Percentiles rank a stretch among this genome's conserved stretches.
These are phyloP conservation scores for Leptopterna dolabrata DNA, from an alignment of 2,888 invertebrate genomes.

Conservation along the genomic window DNA sequence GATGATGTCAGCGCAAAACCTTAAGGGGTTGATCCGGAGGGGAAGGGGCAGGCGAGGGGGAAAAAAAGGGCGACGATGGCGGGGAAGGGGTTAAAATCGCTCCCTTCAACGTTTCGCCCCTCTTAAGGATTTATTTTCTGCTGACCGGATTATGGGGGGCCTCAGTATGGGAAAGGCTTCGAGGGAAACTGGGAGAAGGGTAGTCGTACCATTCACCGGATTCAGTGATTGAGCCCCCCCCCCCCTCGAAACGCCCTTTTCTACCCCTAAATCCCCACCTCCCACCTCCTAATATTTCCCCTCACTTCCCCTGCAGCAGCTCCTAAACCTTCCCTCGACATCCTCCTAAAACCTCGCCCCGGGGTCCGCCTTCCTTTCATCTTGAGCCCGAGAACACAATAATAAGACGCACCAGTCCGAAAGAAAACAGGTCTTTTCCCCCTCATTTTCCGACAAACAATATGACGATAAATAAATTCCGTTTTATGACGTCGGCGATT, in stretches of 20 bases:
- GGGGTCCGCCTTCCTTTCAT: background rate
- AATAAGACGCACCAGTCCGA: background rate
- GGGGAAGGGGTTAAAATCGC: background rate
- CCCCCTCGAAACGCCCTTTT: background rate
- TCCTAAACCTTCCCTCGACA: background rate
- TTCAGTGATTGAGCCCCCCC: background rate
- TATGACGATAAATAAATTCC: background rate
- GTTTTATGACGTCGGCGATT: conserved; percentile 3
- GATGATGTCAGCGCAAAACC: conserved; percentile 2
- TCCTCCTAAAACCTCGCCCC: background rate
- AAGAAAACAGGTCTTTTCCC: background rate
- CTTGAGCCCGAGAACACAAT: background rate
- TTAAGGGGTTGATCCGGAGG: background rate
- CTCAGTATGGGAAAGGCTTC: background rate
- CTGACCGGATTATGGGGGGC: background rate
- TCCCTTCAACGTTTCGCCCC: background rate
- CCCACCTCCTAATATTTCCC: background rate
- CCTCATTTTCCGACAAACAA: background rate
- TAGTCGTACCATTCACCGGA: background rate
- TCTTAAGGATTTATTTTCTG: background rate
- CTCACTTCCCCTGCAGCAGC: background rate
- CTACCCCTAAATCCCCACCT: background rate
- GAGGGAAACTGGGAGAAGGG: background rate
- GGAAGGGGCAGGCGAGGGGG: background rate
- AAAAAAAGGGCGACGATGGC: background rate